phyloP scores from a whole-genome alignment of 2,888 invertebrate genomes.

The Gari tellinella region DNA sequence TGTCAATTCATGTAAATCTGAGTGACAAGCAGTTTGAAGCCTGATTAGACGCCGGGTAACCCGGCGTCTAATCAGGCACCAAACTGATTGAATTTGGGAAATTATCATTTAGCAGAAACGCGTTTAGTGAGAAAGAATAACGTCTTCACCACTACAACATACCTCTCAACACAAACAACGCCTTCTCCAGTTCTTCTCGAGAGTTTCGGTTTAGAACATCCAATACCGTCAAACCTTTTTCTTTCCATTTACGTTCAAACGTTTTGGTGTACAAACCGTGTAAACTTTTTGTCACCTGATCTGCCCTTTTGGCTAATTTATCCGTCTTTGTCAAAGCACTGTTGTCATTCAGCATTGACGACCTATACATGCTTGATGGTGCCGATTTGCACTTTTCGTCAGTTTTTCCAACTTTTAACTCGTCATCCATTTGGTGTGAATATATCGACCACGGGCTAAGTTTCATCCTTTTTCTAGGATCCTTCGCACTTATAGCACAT shows the following conservation, averaged over 20 bases:
- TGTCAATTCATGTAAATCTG: no score
- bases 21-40: no score
- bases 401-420: not conserved
- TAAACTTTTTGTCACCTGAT: slow-evolving; percentile 56
- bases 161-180: slow-evolving; percentile 57
- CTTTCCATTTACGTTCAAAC: slow-evolving; percentile 44
- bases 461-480: not conserved
- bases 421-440: slow-evolving; percentile 8
- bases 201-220: slow-evolving; percentile 56
- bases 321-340: slow-evolving; percentile 8
- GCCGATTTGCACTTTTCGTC: not conserved
- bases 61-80: no score
- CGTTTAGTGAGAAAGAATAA: no score
- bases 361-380: not conserved
- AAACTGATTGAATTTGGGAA: no score
- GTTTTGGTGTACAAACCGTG: slow-evolving; percentile 58
- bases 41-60: no score
- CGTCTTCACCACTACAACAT: no score
- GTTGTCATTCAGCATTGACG: not conserved
- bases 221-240: slow-evolving; percentile 47
- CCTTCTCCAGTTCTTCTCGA: slow-evolving; percentile 58
- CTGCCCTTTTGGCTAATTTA: slow-evolving; percentile 31
- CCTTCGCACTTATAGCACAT: not conserved
- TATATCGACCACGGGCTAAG: slow-evolving; percentile 50
- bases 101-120: no score